These are phyloP conservation scores for Orestias chungarensis DNA, from an alignment of 2,797 vertebrate genomes.

Conservation along the genomic window DNA sequence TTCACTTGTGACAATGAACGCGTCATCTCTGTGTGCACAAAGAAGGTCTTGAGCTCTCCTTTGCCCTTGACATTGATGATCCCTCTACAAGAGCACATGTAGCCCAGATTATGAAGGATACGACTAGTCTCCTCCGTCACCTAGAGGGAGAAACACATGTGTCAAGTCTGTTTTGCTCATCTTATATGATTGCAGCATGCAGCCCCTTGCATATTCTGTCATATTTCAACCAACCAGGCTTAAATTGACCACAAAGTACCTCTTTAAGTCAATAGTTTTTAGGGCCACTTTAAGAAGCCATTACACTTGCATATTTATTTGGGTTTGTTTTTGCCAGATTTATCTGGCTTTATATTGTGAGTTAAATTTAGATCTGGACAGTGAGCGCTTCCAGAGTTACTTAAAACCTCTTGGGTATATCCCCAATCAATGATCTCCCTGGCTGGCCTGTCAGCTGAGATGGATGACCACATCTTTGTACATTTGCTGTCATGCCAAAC, in stretches of 20 bases:
- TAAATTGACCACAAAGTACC: background rate
- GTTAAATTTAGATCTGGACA: background rate
- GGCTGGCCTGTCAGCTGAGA: no score
- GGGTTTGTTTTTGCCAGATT: no score
- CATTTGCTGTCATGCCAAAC: no score
- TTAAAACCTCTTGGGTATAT: no score
- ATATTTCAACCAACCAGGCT: background rate
- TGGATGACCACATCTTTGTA: no score
- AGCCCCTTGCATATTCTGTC: background rate
- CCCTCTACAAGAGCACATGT: slow-evolving; percentile 93
- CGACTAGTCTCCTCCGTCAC: slow-evolving; percentile 95
- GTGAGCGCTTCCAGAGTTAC: no score
- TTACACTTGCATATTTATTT: no score
- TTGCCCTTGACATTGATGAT: slow-evolving; percentile 99
- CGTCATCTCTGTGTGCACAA: slow-evolving; percentile 96
- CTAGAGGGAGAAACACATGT: slow-evolving; percentile 71
- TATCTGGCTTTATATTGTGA: background rate
- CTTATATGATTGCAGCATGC: slow-evolving; percentile 25
- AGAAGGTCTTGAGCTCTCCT: slow-evolving; percentile 96
- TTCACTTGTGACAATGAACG: slow-evolving; percentile 95
- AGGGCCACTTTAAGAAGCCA: no score
- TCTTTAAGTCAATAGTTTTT: no score
- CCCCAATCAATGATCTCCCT: no score
- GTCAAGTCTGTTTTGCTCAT: slow-evolving; percentile 30
- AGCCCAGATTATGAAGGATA: slow-evolving; percentile 88